Evolutionary conservation across 2,797 vertebrate species (phyloP).

Genomic region (Etheostoma nigrum): DNA sequence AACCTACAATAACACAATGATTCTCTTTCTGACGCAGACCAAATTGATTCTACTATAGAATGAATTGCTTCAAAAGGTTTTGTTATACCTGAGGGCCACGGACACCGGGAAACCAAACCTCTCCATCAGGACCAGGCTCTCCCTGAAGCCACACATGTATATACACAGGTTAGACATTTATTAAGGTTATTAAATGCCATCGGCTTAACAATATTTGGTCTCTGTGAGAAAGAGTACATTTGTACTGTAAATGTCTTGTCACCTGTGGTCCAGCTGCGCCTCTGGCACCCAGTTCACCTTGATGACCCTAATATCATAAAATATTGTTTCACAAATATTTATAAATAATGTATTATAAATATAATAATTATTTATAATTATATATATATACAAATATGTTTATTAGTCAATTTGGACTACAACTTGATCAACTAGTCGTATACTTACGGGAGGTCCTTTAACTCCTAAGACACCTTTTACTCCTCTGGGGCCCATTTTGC

Average conservation of each 20-base stretch:
- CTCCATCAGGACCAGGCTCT: constrained; percentile 76
- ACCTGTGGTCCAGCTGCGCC: constrained; percentile 80
- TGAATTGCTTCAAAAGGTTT: neutral
- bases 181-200: neutral
- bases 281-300: constrained; percentile 73
- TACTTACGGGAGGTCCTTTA: constrained; percentile 84
- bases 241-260: constrained; percentile 21
- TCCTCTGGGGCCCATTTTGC: constrained; percentile 76
- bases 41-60: neutral
- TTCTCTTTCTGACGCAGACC: neutral
- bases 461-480: constrained; percentile 80
- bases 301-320: constrained; percentile 77
- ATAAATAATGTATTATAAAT: too few species aligned
- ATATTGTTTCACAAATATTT: neutral
- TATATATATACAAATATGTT: neutral
- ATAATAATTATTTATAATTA: too few species aligned
- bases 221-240: neutral
- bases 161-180: neutral
- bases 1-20: neutral
- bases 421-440: neutral
- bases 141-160: constrained; percentile 69
- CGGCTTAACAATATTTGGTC: neutral
- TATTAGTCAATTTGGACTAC: neutral
- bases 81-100: constrained; percentile 81
- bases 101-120: constrained; percentile 75